Conservation (phyloP, 2,113 vertebrate genomes). For the Carettochelys insculpta region DNA sequence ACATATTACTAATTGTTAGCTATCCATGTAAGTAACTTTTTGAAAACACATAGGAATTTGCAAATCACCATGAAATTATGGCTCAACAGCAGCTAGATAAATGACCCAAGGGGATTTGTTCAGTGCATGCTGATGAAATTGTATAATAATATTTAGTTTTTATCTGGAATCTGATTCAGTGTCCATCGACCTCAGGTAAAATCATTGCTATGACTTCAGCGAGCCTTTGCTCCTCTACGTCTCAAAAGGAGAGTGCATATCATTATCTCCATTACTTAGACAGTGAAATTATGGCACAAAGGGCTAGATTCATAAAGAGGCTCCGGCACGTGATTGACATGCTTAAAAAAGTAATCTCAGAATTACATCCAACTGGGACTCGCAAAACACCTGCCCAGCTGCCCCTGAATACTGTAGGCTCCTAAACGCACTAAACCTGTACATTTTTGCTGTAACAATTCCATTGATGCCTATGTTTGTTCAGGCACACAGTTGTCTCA, state of each 20-base stretch:
- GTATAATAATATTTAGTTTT: neutral
- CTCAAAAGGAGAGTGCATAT: neutral
- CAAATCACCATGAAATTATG: neutral
- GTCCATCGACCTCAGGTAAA: neutral
- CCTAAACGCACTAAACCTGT: neutral
- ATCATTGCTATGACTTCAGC: neutral
- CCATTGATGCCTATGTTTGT: neutral
- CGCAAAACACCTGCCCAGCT: neutral
- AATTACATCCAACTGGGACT: neutral
- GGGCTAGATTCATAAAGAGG: neutral
- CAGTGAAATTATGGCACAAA: neutral
- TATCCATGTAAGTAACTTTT: neutral
- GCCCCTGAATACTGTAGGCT: neutral
- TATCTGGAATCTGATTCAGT: neutral
- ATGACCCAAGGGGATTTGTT: neutral
- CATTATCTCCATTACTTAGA: neutral
- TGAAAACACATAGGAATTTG: neutral
- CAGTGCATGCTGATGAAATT: neutral
- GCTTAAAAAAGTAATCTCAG: neutral
- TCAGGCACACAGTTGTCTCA: neutral
- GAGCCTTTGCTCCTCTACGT: rapidly evolving
- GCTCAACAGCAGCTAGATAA: neutral
- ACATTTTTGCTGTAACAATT: neutral
- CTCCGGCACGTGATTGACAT: neutral
- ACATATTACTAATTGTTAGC: neutral